Percentiles rank a stretch among this genome's conserved stretches.
phyloP scores from a whole-genome alignment of 2,113 vertebrate species.

The Perca flavescens region DNA sequence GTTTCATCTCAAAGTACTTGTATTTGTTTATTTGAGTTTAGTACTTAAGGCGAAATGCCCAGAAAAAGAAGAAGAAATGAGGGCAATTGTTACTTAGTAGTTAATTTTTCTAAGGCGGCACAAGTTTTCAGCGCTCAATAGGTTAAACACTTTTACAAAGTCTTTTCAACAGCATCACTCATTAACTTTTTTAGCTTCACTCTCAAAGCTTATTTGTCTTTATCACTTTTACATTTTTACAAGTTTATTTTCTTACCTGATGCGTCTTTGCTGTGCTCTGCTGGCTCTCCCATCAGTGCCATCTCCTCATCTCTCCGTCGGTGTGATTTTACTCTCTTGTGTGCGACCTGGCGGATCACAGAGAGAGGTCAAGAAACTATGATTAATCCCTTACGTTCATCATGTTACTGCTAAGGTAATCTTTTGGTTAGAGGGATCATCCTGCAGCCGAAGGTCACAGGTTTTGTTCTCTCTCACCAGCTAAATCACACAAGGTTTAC shows the following conservation, averaged over 20 bases:
- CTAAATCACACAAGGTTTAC: neutral
- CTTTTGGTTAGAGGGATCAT: neutral
- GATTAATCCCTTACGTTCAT: neutral
- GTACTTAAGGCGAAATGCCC: neutral
- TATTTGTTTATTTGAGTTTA: too few species aligned
- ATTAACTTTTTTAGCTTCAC: neutral
- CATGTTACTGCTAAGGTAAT: neutral
- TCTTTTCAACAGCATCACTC: neutral
- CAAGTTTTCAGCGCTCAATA: neutral
- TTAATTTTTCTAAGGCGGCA: neutral
- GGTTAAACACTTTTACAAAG: neutral
- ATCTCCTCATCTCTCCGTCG: constrained; percentile 66
- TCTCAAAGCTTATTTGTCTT: neutral
- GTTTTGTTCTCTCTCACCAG: neutral
- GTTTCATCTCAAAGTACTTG: neutral
- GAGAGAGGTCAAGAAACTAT: neutral
- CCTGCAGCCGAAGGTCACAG: neutral
- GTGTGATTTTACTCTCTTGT: constrained; percentile 71
- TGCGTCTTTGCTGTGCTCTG: neutral
- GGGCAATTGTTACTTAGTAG: neutral
- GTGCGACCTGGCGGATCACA: constrained; percentile 51
- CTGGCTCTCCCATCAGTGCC: constrained; percentile 34
- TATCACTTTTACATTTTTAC: neutral
- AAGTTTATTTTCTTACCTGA: constrained; percentile 51
- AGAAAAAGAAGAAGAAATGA: neutral